Base-by-base conservation (phyloP, 2,888 invertebrate genomes). In the Neoascia interrupta region DNA sequence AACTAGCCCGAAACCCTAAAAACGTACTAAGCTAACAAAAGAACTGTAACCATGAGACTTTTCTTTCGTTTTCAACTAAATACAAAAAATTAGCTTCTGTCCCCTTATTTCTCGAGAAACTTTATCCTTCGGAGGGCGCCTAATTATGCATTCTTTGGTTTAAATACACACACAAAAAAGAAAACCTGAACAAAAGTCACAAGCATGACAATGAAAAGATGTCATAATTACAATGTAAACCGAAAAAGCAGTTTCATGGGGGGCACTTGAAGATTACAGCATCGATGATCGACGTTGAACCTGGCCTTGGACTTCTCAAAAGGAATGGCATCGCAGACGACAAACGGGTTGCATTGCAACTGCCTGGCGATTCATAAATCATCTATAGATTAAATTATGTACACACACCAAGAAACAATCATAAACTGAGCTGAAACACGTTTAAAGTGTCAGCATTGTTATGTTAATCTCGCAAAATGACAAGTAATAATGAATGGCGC, bases 1-100 rank as follows among this genome's bases (percentile, higher is more conserved):
- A 6, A 16, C n/a, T n/a, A n/a, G n/a, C n/a, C n/a, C n/a, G n/a
- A n/a, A n/a, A n/a, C n/a, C n/a, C n/a, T n/a, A n/a, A n/a, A n/a
- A 15, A 11, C 23, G 0, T 16, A 28, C 4, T 1, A 4, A 28
- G 16, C 28, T 13, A 28, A 47, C 28, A 47, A 47, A 47, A 31
- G 47, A 47, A 47, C 8, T 28, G 26, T 28, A 47, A 18, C 47
- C 47, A 28, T 31, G 28, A n/a, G n/a, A 28, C 26, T 16, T 16
- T 47, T 28, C 28, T 28, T 15, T 28, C 15, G 16, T 10, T 21
- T 15, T 8, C 8, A 28, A 16, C 28, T 47, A 28, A 28, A 47
- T n/a, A n/a, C 16, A 16, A 45, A 45, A 26, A 45, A 45, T 45
- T n/a, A 45, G 23, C 23, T 26, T 15, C 3, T 8, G 28, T 23